Evolutionary conservation across 2,888 invertebrate genomes (phyloP), one percentile per base, ranked within the genome.

Genomic region (Carterocephalus palaemon): DNA sequence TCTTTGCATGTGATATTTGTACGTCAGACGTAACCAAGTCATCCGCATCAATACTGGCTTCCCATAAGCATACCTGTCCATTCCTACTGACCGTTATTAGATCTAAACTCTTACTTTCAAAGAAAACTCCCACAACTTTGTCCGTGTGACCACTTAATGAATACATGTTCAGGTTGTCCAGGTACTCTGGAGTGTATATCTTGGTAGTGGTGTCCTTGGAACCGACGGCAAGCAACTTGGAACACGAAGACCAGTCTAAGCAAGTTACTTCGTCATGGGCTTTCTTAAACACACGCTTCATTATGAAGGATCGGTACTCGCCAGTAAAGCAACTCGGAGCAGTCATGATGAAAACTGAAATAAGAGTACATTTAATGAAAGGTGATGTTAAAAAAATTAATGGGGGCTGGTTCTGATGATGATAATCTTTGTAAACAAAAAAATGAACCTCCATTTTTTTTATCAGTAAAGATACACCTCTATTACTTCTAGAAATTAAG

Each of bases 171-270:
- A 98, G 90, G 68, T 97, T 96, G 12, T 87, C 83, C 56, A 91
- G 90, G 65, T 91, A 92, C 42, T 92, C 90, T 0, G 96, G 75
- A 0, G 93, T 92, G 71, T 94, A 95, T 28, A 99, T 88, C 68
- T 93, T 92, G 0, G 93, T 93, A n/a, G 93, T 90, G 67, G 93
- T 95, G 75, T 99, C 98, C 67, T 94, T 94, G 0, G 95, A 93
- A 0, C 98, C 98, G 4, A 95, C 92, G n/a, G 95, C 95, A 5
- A 99, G 75, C 22, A 97, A 88, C 64, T 90, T 93, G 0, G 98
- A 98, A 77, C 99, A 98, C 10, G 89, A 88, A 0, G 97, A 95
- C 99, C 99, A 99, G 69, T 95, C 94, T 2, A 99, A 67, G 66
- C 93, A 95, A 0, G 94, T 93, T 0, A 95, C 93, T 49, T 94